Conservation (phyloP, 2,797 vertebrate genomes). For the Myiotriccus ornatus region DNA sequence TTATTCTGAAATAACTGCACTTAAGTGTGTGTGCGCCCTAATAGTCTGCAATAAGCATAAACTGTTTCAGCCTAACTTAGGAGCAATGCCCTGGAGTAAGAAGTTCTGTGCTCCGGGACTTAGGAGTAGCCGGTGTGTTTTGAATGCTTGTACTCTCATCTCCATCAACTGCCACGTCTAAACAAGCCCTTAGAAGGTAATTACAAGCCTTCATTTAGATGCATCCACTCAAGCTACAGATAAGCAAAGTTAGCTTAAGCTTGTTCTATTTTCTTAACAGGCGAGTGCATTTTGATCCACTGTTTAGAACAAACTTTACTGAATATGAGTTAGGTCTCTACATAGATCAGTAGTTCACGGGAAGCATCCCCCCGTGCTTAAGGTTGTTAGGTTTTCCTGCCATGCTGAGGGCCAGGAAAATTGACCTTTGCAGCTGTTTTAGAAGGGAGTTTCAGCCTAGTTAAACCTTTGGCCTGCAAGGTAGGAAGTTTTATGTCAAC, state of each 20-base stretch:
- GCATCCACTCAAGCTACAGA: not conserved
- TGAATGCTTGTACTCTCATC: not conserved
- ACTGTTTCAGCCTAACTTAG: not conserved
- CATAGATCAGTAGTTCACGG: not conserved
- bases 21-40: not conserved
- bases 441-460: not conserved
- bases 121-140: not conserved
- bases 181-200: not conserved
- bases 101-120: not conserved
- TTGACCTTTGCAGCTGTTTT: not conserved
- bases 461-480: not conserved
- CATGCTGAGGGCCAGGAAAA: not conserved
- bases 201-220: not conserved
- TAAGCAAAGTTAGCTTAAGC: not conserved
- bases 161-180: not conserved
- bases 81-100: not conserved
- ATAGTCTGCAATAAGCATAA: not conserved
- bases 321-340: not conserved
- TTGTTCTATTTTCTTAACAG: not conserved
- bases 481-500: not conserved
- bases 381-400: not conserved
- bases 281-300: not conserved
- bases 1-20: not conserved
- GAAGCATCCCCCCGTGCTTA: not conserved
- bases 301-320: not conserved